phyloP scores from a whole-genome alignment of 2,888 invertebrate genomes.

The Halocaridina rubra region DNA sequence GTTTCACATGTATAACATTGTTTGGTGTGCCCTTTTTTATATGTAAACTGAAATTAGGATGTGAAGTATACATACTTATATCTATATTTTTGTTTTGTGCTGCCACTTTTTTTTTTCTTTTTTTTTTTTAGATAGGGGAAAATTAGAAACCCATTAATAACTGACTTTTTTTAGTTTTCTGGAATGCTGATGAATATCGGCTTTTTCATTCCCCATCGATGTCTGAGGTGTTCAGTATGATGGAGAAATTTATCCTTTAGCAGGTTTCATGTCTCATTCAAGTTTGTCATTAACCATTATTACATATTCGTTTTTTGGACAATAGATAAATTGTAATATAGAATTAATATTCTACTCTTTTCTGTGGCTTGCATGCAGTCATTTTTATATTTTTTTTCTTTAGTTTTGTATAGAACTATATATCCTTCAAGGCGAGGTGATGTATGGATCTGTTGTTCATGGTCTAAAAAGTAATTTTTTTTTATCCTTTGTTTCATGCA shows the following conservation, averaged over 20 bases:
- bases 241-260: conserved; percentile 40
- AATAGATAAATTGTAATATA: conserved; percentile 44
- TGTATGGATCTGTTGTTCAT: no score
- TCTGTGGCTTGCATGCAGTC: conserved; percentile 39
- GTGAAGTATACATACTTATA: neutral
- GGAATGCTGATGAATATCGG: neutral
- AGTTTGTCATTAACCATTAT: conserved; percentile 53
- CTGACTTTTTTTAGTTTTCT: neutral
- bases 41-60: neutral
- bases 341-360: conserved; percentile 28
- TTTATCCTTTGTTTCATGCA: conserved; percentile 9
- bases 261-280: conserved; percentile 43
- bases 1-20: conserved; percentile 19
- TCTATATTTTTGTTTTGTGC: neutral
- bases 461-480: no score
- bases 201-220: conserved; percentile 10
- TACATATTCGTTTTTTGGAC: conserved; percentile 43
- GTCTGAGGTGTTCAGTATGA: conserved; percentile 47
- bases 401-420: no score
- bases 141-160: neutral
- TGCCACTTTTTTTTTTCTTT: neutral
- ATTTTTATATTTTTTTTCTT: neutral
- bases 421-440: no score
- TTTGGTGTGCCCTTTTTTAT: conserved; percentile 51
- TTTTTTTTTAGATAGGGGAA: neutral